A percentile compares a stretch with the other conserved stretches of the same genome.
These are phyloP conservation scores for Heliocidaris tuberculata DNA, from an alignment of 35 echinoderm and acorn worm genomes.

Conservation along the genomic window DNA sequence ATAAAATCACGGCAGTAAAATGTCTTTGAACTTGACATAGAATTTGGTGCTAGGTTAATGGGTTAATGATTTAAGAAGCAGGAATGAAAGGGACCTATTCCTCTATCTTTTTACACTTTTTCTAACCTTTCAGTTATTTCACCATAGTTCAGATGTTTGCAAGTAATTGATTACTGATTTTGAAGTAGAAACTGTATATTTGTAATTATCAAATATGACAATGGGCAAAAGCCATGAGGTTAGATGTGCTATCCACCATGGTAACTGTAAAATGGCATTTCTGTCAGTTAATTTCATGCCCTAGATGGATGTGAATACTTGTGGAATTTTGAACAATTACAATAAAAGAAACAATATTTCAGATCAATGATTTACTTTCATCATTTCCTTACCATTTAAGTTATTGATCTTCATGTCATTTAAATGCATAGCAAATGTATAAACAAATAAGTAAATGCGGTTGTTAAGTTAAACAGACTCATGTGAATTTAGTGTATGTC, in stretches of 20 bases:
- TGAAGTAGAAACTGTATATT: neutral
- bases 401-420: too few relatives aligned
- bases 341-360: conserved; percentile 19
- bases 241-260: neutral
- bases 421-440: too few relatives aligned
- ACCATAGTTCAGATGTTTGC: neutral
- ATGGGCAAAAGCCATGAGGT: neutral
- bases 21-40: neutral
- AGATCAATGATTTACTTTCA: neutral
- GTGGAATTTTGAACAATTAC: neutral
- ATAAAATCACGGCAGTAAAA: neutral
- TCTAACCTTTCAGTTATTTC: neutral
- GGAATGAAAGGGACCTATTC: neutral
- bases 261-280: neutral
- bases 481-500: too few relatives aligned
- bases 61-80: neutral
- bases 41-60: neutral
- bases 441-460: too few relatives aligned
- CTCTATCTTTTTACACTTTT: neutral
- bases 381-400: too few relatives aligned
- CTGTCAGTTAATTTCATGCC: neutral
- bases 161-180: neutral
- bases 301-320: neutral
- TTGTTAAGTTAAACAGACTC: too few relatives aligned
- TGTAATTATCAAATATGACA: neutral